These are phyloP conservation scores for Plagiodera versicolora DNA, from an alignment of 2,888 invertebrate genomes.

Conservation along the genomic window DNA sequence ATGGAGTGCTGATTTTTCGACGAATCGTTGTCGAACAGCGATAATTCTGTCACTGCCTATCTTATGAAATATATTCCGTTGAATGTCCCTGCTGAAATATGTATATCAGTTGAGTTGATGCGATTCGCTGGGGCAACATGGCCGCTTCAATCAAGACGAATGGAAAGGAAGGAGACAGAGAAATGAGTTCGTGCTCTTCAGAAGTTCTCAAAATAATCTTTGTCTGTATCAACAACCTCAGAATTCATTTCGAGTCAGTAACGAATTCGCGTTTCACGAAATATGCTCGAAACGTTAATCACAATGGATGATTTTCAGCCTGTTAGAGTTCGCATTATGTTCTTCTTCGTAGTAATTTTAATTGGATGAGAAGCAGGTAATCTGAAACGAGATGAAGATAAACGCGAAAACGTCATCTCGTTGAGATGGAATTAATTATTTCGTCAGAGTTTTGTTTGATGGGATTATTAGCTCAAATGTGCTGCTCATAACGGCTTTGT, in stretches of 20 bases:
- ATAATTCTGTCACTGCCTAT: not conserved
- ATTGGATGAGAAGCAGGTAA: not conserved
- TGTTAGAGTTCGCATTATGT: not conserved
- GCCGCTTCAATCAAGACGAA: not conserved
- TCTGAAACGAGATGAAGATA: not conserved
- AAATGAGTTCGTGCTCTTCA: not conserved
- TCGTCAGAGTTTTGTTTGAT: not conserved
- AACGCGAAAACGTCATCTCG: not conserved
- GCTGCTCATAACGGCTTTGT: no score
- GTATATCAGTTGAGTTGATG: not conserved
- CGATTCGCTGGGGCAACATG: not conserved
- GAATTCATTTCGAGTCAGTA: not conserved
- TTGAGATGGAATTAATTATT: not conserved
- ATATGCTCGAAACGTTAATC: no score
- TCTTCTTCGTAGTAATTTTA: not conserved
- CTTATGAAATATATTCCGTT: not conserved
- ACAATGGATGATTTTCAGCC: no score
- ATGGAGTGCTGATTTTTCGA: no score
- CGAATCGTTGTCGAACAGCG: not conserved
- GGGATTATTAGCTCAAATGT: no score
- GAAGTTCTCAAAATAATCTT: not conserved
- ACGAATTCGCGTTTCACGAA: not conserved
- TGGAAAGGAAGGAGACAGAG: not conserved
- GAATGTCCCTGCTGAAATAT: not conserved
- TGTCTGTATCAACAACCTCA: not conserved